Evolutionary conservation across 2,797 vertebrate genomes (phyloP).

Genomic region (Varecia variegata): DNA sequence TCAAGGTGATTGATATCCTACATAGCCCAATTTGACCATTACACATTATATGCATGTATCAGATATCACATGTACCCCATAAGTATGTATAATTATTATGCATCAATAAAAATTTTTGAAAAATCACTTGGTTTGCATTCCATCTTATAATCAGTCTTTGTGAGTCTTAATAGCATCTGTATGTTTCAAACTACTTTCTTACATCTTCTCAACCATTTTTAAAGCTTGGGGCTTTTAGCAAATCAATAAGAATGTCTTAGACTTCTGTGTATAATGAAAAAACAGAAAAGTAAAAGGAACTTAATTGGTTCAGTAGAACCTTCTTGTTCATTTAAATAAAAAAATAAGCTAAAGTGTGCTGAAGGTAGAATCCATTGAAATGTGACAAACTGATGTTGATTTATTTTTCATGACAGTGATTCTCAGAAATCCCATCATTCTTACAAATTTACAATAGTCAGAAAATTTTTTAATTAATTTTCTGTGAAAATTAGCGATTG

Average conservation of each 20-base stretch:
- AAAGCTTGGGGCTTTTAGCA: constrained; percentile 18
- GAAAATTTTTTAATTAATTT: constrained; percentile 4
- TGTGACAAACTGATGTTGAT: constrained; percentile 52
- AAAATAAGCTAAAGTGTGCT: constrained; percentile 36
- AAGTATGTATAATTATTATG: neutral
- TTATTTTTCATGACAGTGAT: constrained; percentile 10
- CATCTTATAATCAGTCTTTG: neutral
- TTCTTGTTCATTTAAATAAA: constrained; percentile 48
- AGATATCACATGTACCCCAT: neutral
- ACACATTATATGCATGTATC: neutral
- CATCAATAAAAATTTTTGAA: neutral
- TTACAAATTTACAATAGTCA: constrained; percentile 51
- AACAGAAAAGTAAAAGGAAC: constrained; percentile 42
- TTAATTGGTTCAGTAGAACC: constrained; percentile 53
- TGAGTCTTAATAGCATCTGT: neutral
- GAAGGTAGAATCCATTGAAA: constrained; percentile 58
- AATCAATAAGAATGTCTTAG: neutral
- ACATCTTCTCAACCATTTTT: neutral
- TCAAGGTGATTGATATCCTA: neutral
- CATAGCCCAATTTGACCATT: neutral
- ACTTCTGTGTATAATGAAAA: neutral
- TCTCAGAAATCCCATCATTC: neutral
- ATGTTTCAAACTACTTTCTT: neutral
- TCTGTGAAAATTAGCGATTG: constrained; percentile 3
- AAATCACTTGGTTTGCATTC: neutral